Evolutionary conservation across 1,140 invertebrate species (phyloP).

Genomic region (Drosophila jambulina): DNA sequence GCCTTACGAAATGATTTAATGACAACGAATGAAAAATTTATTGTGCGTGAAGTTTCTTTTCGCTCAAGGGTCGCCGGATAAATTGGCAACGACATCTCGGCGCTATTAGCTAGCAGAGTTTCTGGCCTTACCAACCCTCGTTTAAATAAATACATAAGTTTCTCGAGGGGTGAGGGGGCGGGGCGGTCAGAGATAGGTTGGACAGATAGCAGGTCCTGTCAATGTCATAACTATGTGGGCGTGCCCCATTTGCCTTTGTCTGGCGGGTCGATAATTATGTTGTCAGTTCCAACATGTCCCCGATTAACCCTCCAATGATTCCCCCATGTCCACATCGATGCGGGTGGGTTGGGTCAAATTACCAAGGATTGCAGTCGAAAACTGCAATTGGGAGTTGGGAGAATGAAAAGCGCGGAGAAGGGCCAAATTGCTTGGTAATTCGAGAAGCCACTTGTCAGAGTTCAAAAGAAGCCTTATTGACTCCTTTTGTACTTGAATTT

Average conservation of each 20-base stretch:
- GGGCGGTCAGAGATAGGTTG: conserved; percentile 9
- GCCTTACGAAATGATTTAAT: conserved; percentile 65
- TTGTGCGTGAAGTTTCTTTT: conserved; percentile 68
- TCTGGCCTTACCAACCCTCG: conserved; percentile 39
- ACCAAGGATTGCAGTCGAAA: conserved; percentile 23
- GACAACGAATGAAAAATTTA: conserved; percentile 78
- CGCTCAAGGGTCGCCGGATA: conserved; percentile 55
- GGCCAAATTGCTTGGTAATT: neutral
- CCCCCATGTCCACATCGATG: conserved; percentile 18
- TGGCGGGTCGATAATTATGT: conserved; percentile 72
- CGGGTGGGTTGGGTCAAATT: conserved; percentile 38
- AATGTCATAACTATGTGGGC: conserved; percentile 79
- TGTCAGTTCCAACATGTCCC: conserved; percentile 69
- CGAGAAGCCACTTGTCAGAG: neutral
- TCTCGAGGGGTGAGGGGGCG: neutral
- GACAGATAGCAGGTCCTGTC: conserved; percentile 54
- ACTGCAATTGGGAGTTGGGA: conserved; percentile 1
- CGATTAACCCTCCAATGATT: conserved; percentile 38
- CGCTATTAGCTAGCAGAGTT: conserved; percentile 55
- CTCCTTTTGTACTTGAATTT: neutral
- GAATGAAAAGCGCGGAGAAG: conserved; percentile 13
- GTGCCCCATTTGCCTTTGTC: conserved; percentile 52
- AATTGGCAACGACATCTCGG: conserved; percentile 67
- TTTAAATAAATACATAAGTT: conserved; percentile 12
- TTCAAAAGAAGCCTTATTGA: neutral